Conservation (phyloP, 2,888 invertebrate genomes). For the Margaritifera margaritifera region DNA sequence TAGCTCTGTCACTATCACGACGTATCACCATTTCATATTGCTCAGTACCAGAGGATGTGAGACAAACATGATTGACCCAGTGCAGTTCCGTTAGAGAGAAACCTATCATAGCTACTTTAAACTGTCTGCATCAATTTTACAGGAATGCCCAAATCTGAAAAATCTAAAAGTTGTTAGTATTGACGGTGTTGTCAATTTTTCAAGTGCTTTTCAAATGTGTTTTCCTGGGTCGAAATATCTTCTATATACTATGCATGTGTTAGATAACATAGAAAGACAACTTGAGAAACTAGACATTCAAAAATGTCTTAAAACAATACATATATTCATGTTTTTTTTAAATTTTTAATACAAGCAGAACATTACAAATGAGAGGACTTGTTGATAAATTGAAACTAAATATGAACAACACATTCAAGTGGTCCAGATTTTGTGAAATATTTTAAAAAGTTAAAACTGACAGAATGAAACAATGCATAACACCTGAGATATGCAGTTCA, state of each 20-base stretch:
- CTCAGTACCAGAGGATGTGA: neutral
- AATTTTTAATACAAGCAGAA: neutral
- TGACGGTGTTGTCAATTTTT: constrained; percentile 10
- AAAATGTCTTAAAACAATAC: constrained; percentile 1
- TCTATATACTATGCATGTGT: constrained; percentile 12
- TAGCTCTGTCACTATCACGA: constrained; percentile 8
- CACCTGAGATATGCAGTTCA: constrained; percentile 4
- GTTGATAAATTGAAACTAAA: constrained; percentile 5
- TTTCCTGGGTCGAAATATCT: constrained; percentile 6
- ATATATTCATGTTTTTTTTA: constrained; percentile 10
- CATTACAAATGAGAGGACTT: constrained; percentile 3
- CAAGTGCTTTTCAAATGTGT: constrained; percentile 1
- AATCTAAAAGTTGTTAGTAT: constrained; percentile 2
- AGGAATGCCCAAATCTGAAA: constrained; percentile 1
- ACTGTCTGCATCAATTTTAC: neutral
- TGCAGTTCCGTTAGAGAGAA: neutral
- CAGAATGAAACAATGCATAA: constrained; percentile 8
- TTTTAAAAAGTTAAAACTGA: constrained; percentile 11
- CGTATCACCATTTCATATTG: constrained; percentile 1
- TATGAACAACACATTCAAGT: constrained; percentile 7
- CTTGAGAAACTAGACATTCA: neutral
- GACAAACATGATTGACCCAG: neutral
- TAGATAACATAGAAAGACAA: constrained; percentile 10
- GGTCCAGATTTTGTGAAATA: too few species aligned
- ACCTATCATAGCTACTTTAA: neutral